A percentile compares a stretch with the other conserved stretches of the same genome.
Evolutionary conservation across 2,797 vertebrate species (phyloP).

Genomic region (Rhinoraja longicauda): DNA sequence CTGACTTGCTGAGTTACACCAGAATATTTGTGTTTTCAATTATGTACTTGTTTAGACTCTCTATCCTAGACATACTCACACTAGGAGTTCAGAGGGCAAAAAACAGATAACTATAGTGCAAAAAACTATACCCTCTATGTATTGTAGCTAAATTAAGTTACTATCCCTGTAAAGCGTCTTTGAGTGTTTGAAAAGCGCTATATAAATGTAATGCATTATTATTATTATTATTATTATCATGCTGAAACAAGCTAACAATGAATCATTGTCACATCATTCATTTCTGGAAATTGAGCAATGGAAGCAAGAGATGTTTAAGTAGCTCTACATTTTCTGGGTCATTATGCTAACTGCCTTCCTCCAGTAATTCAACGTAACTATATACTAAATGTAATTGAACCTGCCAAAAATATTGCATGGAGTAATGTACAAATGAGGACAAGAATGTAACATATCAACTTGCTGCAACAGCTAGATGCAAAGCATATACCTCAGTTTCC

Average conservation of each 20-base stretch:
- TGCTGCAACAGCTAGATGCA: neutral
- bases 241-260: neutral
- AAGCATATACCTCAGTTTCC: neutral
- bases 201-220: too few relatives aligned
- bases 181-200: too few relatives aligned
- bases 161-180: too few relatives aligned
- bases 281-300: neutral
- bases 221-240: too few relatives aligned
- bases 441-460: neutral
- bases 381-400: neutral
- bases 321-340: neutral
- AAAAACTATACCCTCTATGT: neutral
- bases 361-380: neutral
- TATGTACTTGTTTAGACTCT: too few relatives aligned
- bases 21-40: too few relatives aligned
- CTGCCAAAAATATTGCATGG: neutral
- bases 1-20: too few relatives aligned
- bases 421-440: neutral
- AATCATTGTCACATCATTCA: neutral
- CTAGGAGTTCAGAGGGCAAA: neutral
- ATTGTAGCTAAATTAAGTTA: neutral
- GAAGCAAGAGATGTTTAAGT: neutral
- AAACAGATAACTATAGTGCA: neutral
- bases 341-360: neutral
- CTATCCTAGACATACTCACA: too few relatives aligned